Evolutionary conservation across 53 echinoderm and acorn worm genomes (phyloP).

Genomic region (Luidia sarsii): DNA sequence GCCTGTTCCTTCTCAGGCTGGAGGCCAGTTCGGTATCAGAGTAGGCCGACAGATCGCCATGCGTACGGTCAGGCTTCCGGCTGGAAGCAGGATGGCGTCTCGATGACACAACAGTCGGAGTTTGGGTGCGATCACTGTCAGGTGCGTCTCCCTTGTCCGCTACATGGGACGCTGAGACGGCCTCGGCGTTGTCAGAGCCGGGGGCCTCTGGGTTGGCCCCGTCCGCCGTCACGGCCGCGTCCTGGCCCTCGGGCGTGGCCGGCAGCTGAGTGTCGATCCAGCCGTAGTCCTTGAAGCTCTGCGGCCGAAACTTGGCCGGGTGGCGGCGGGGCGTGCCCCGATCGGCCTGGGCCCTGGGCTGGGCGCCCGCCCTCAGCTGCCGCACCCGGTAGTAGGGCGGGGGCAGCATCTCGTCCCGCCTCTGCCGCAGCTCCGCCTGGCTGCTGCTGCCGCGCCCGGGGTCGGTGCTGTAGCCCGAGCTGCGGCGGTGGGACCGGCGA

Average conservation of each 20-base stretch:
- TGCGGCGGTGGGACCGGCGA: conserved; percentile 26
- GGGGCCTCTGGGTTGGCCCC: background rate
- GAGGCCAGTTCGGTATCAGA: conserved; percentile 39
- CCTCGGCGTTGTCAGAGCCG: background rate
- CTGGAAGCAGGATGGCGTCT: background rate
- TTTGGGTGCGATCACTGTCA: no score
- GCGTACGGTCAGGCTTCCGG: background rate
- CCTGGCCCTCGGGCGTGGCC: conserved; percentile 2
- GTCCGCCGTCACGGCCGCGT: background rate
- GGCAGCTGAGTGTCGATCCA: conserved; percentile 30
- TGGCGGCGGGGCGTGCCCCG: conserved; percentile 1
- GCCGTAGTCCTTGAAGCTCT: conserved; percentile 32
- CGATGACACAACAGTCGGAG: no score
- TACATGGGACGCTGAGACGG: background rate
- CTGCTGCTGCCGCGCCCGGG: conserved; percentile 45
- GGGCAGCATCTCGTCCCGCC: conserved; percentile 39
- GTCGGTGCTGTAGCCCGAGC: conserved; percentile 74
- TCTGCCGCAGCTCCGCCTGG: conserved; percentile 31
- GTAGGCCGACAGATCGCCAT: conserved; percentile 2
- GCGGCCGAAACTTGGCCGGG: conserved; percentile 1
- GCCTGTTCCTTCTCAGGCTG: background rate
- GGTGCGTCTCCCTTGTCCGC: conserved; percentile 7
- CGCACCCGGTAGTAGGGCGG: conserved; percentile 45
- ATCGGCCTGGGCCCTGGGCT: background rate
- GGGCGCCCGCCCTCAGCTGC: conserved; percentile 7